Base-by-base conservation (phyloP, 2,113 vertebrate genomes). In the Perccottus glenii region DNA sequence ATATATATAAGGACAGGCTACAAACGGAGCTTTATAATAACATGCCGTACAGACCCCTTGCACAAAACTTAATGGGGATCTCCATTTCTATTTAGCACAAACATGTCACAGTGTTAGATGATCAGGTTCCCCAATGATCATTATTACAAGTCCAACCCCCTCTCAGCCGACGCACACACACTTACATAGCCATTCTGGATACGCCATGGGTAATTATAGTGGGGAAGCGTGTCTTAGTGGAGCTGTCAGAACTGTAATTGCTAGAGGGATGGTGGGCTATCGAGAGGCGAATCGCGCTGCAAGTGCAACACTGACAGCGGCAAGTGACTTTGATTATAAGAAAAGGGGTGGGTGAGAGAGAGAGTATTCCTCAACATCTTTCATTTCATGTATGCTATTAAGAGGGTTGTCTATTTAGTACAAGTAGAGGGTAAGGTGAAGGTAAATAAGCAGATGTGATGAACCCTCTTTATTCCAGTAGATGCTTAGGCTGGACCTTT, bases 181-280 rank as follows among this genome's bases (percentile, higher is more conserved):
- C 78, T 78, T 73, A 66, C 81, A 66, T 77, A 79, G 61, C 75
- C 77, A 75, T 77, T 80, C 76, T 79, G 78, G 82, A 92, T 89
- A 90, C 81, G 77, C 79, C 80, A 78, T 56, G 78, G 75, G 85
- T 92, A 92, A 93, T 93, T 91, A 91, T 90, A 88, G 87, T 74
- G 48, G 68, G 77, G 80, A 84, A 83, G 70, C 70, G 58, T 85
- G 86, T 88, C 87, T 88, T 90, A 88, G 88, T 86, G 82, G 74
- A 85, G 83, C 89, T 92, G 92, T 92, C 91, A 91, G 88, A 86
- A 82, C 85, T 85, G 84, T 91, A 91, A 92, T 91, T 92, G 92
- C 90, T 84, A 78, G 81, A 90, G 88, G 90, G 89, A 89, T 84
- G 79, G 90, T 82, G 84, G 85, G 86, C 89, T 88, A 91, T 90